Conservation (phyloP, 2,797 vertebrate species). For the Jordanella pulchra region DNA sequence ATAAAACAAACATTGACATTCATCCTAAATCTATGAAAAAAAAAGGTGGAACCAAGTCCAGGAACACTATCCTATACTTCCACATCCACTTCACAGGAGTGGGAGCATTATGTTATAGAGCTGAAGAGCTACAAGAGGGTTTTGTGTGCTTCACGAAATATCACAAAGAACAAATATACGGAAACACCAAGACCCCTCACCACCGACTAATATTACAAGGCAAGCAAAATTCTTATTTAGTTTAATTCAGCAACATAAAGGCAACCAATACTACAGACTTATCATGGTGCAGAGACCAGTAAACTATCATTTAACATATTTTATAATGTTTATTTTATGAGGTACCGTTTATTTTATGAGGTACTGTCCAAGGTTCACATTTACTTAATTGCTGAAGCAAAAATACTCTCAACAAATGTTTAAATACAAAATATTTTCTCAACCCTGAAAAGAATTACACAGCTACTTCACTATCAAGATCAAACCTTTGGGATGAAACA, state of each 20-base stretch:
- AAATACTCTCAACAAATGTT: constrained; percentile 7
- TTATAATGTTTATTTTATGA: constrained; percentile 5
- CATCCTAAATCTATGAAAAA: not conserved
- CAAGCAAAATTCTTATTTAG: not conserved
- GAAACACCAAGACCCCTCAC: not conserved
- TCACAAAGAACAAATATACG: not conserved
- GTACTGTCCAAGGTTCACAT: not conserved
- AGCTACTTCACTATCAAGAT: constrained; percentile 31
- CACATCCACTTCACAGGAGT: not conserved
- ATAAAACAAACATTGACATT: not conserved
- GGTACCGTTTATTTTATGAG: too few species aligned
- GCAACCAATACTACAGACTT: not conserved
- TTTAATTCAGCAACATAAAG: not conserved
- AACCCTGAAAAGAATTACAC: constrained; percentile 9
- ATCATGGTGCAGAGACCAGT: constrained; percentile 9
- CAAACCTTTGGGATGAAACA: constrained; percentile 35
- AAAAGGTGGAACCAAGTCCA: not conserved
- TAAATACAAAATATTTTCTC: constrained; percentile 36
- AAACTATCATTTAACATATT: constrained; percentile 20
- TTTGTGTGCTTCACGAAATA: not conserved
- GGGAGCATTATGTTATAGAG: not conserved
- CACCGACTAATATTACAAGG: not conserved
- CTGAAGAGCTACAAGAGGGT: not conserved
- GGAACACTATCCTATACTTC: not conserved
- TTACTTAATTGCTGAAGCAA: constrained; percentile 19